Evolutionary conservation across 30 jellyfish, hydroid and myxozoan genomes (phyloP), one percentile per base, ranked within the genome.

Genomic region (Sanderia malayensis): DNA sequence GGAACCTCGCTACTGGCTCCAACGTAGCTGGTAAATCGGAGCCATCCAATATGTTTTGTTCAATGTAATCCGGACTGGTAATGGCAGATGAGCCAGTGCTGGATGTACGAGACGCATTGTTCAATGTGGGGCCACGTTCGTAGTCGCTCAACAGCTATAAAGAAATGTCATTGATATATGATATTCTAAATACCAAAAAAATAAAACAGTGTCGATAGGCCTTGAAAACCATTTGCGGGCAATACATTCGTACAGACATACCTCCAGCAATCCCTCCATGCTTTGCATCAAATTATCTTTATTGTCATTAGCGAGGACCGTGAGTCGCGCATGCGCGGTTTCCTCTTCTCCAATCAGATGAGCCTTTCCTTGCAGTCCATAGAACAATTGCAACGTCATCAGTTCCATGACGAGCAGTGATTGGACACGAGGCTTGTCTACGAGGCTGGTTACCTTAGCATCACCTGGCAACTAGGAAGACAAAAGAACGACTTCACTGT

Each of bases 231-330:
- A n/a, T n/a, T n/a, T n/a, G n/a, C n/a, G n/a, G n/a, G n/a, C n/a
- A n/a, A n/a, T n/a, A n/a, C n/a, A n/a, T n/a, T n/a, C n/a, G n/a
- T n/a, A n/a, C n/a, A n/a, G n/a, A n/a, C n/a, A 45, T 30, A 93
- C 99, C 96, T 93, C 99, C 9, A 81, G 81, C 45, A 93, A 61
- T n/a, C 95, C 94, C 44, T 93, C 99, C 99, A 93, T 85, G 71
- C 99, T 85, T 49, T 81, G 95, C 82, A 93, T 57, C 59, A 93
- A 69, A 47, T 85, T 45, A 65, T 93, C 96, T 31, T 61, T 83
- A 46, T 79, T 74, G 0, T 78, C 86, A 33, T 70, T 76, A 2
- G 82, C 1, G 81, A 89, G 69, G 33, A 73, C 29, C 4, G 94
- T 68, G 70, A 72, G 41, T 24, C 83, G 72, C 26, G 91, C 85